Conservation (phyloP, 1,140 invertebrate species). For the Medauroidea extradentata region DNA sequence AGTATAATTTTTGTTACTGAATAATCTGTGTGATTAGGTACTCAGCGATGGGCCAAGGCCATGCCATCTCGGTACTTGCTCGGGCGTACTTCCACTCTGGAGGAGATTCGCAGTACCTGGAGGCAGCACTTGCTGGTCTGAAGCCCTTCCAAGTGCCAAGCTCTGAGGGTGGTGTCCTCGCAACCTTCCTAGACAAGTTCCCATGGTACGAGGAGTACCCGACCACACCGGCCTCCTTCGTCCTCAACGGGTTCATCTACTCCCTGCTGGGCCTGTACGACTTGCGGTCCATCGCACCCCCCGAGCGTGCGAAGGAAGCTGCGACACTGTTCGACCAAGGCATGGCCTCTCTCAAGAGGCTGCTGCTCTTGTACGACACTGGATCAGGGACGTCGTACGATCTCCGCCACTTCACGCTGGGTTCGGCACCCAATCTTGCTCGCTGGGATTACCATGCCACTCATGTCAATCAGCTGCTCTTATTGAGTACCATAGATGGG, state of each 20-base stretch:
- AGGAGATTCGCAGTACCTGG: slow-evolving; percentile 69
- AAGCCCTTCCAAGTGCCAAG: slow-evolving; percentile 71
- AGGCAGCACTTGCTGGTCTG: slow-evolving; percentile 74
- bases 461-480: slow-evolving; percentile 92
- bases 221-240: slow-evolving; percentile 89
- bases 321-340: slow-evolving; percentile 77
- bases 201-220: slow-evolving; percentile 98
- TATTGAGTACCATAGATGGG: slow-evolving; percentile 82
- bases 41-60: slow-evolving; percentile 97
- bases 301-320: slow-evolving; percentile 55
- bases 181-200: slow-evolving; percentile 77
- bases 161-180: slow-evolving; percentile 74
- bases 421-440: slow-evolving; percentile 85
- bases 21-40: no score
- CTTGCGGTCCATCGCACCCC: slow-evolving; percentile 63
- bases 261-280: slow-evolving; percentile 95
- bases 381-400: slow-evolving; percentile 97
- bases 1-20: no score
- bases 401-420: slow-evolving; percentile 85
- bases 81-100: slow-evolving; percentile 82
- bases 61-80: slow-evolving; percentile 88
- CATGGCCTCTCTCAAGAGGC: slow-evolving; percentile 80
- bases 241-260: slow-evolving; percentile 98
- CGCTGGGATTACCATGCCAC: slow-evolving; percentile 98
- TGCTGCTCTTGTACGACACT: slow-evolving; percentile 91